Evolutionary conservation across 2,113 vertebrate genomes (phyloP).

Genomic region (Ammodytes marinus): DNA sequence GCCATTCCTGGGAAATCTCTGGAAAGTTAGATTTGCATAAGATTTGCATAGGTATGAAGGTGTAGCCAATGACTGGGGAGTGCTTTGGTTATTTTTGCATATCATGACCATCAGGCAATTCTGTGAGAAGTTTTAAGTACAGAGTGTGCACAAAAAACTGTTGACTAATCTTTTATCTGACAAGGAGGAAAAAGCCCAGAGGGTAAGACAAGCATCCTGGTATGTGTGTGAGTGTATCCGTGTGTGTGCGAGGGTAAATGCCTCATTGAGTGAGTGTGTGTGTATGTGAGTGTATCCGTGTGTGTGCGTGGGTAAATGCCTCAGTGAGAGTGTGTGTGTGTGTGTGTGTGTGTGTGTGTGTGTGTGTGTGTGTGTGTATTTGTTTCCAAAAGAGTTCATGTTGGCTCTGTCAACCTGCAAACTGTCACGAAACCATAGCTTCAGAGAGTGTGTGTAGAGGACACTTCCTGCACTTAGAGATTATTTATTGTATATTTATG

Average conservation of each 20-base stretch:
- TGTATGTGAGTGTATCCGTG: not conserved
- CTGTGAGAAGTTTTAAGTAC: conserved; percentile 29
- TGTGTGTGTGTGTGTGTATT: too few species aligned
- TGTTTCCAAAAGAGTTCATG: not conserved
- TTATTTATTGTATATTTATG: not conserved
- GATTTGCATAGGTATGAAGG: conserved; percentile 62
- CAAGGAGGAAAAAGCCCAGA: conserved; percentile 6
- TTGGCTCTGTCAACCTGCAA: not conserved
- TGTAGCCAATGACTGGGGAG: conserved; percentile 52
- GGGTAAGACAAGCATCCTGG: conserved; percentile 18
- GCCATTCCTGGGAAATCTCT: conserved; percentile 54
- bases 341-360: not conserved
- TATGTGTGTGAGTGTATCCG: not conserved
- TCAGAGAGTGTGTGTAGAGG: not conserved
- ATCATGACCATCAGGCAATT: conserved; percentile 42
- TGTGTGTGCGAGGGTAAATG: not conserved
- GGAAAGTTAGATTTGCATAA: conserved; percentile 65
- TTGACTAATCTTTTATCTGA: conserved; percentile 65
- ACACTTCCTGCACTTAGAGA: not conserved
- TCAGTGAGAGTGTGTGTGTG: not conserved
- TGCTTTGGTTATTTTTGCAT: conserved; percentile 71
- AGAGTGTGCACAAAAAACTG: conserved; percentile 53
- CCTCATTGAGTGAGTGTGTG: not conserved
- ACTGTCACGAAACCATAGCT: not conserved
- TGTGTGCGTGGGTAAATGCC: not conserved